These are phyloP conservation scores for Ivindomyrus marchei DNA, from an alignment of 2,113 vertebrate species.

Conservation along the genomic window DNA sequence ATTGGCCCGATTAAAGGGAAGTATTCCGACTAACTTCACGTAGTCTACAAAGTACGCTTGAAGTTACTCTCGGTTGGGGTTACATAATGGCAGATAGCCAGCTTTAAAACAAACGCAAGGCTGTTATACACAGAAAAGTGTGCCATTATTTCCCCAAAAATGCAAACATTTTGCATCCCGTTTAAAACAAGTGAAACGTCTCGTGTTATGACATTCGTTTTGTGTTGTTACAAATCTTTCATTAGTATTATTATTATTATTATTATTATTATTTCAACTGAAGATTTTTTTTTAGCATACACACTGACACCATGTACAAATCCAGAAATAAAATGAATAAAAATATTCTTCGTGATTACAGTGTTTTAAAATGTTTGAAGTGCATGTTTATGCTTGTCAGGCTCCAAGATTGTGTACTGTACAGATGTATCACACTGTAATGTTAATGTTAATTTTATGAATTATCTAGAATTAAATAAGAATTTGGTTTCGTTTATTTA, in stretches of 20 bases:
- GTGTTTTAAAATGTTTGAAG: background rate
- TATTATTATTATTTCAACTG: background rate
- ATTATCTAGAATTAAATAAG: background rate
- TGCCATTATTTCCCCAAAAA: background rate
- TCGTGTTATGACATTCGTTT: background rate
- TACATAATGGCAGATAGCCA: background rate
- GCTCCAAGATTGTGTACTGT: background rate
- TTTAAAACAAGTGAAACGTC: background rate
- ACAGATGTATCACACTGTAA: background rate
- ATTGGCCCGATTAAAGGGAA: background rate
- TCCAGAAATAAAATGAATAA: background rate
- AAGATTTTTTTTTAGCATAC: background rate
- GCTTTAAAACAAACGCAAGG: background rate
- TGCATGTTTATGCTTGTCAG: background rate
- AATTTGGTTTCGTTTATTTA: background rate
- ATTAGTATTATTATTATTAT: background rate
- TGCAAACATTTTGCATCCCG: background rate
- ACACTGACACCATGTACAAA: background rate
- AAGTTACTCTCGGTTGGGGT: background rate
- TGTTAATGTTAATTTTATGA: background rate
- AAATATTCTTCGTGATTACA: background rate
- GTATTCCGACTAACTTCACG: background rate
- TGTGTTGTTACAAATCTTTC: background rate
- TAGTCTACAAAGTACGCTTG: background rate
- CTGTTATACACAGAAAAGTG: background rate